phyloP scores from a whole-genome alignment of 2,888 invertebrate genomes.

The Nemoura dubitans region DNA sequence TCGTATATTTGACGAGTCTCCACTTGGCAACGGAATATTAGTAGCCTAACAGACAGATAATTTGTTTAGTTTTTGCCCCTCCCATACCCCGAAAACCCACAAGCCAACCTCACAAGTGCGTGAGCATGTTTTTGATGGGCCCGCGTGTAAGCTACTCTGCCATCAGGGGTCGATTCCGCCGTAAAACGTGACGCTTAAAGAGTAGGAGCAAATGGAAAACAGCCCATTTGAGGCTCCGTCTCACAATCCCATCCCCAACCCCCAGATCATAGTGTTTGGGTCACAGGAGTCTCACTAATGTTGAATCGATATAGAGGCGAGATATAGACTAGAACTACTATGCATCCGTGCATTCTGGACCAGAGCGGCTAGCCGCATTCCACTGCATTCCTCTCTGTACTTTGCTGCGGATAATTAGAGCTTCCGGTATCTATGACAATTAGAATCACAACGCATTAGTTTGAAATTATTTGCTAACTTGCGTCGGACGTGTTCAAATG shows the following conservation, averaged over 20 bases:
- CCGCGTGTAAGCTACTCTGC: not conserved
- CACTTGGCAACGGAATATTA: not conserved
- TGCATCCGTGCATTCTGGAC: slow-evolving; percentile 5
- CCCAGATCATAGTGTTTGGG: slow-evolving; percentile 1
- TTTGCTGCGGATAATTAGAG: not conserved
- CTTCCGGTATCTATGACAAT: not conserved
- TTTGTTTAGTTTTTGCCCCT: not conserved
- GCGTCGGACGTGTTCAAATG: not conserved
- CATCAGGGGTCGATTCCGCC: not conserved
- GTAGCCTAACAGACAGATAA: not conserved
- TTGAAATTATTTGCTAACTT: not conserved
- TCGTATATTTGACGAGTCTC: not conserved
- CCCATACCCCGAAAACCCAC: not conserved
- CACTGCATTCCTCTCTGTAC: not conserved
- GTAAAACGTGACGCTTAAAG: not conserved
- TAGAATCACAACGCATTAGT: not conserved
- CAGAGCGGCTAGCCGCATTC: not conserved
- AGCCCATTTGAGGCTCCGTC: not conserved
- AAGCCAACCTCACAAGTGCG: not conserved
- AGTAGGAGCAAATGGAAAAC: not conserved
- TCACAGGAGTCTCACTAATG: not conserved
- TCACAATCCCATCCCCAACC: not conserved
- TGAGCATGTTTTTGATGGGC: not conserved
- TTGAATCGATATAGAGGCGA: not conserved
- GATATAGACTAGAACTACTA: not conserved